Evolutionary conservation across 64 coral and sea anemone species (phyloP).

Genomic region (Dendronephthya gigantea): DNA sequence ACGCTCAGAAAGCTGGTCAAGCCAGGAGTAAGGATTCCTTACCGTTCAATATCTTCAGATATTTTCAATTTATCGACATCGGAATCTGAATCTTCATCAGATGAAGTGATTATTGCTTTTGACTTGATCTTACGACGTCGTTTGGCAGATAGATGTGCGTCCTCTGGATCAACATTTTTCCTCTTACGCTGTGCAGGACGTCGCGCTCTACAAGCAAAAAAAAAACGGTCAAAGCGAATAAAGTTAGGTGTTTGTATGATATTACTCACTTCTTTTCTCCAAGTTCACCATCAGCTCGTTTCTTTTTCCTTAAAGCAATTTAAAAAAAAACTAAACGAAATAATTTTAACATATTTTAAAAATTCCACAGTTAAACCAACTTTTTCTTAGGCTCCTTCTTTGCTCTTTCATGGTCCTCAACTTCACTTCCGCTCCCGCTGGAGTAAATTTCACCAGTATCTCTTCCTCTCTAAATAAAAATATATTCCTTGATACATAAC

Average conservation of each 20-base stretch:
- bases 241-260: no score
- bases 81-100: slow-evolving; percentile 60
- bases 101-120: slow-evolving; percentile 54
- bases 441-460: slow-evolving; percentile 42
- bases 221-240: no score
- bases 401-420: slow-evolving; percentile 19
- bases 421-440: slow-evolving; percentile 41
- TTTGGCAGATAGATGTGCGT: slow-evolving; percentile 49
- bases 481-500: background rate
- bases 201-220: background rate
- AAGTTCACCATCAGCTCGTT: slow-evolving; percentile 29
- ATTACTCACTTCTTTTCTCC: slow-evolving; percentile 33
- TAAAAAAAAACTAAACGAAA: background rate
- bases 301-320: slow-evolving; percentile 39
- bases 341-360: no score
- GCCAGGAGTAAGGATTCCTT: background rate
- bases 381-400: slow-evolving; percentile 54
- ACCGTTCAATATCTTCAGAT: slow-evolving; percentile 41
- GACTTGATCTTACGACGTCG: slow-evolving; percentile 59
- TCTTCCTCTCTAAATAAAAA: slow-evolving; percentile 37
- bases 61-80: slow-evolving; percentile 65
- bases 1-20: background rate
- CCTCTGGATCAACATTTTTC: slow-evolving; percentile 13
- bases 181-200: slow-evolving; percentile 6
- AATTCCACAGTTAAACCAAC: background rate